A percentile compares a stretch with the other conserved stretches of the same genome.
These are phyloP conservation scores for Hyppa rectilinea DNA, from an alignment of 2,888 invertebrate genomes.

Conservation along the genomic window DNA sequence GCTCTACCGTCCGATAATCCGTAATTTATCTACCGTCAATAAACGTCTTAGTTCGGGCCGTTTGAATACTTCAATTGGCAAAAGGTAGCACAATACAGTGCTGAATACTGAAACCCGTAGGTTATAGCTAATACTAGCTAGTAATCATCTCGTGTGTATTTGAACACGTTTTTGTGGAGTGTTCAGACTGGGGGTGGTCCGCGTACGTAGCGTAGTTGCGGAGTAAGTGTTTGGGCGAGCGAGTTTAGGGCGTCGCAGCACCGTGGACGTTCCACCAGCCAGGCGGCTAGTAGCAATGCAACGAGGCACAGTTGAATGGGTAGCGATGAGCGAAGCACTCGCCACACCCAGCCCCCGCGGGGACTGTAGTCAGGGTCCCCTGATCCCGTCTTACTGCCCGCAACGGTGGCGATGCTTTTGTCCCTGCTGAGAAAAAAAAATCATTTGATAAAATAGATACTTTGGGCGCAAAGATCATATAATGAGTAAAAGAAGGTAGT, in stretches of 20 bases:
- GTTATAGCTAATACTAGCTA: slow-evolving; percentile 59
- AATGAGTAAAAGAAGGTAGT: not conserved
- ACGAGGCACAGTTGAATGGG: slow-evolving; percentile 94
- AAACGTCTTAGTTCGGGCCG: slow-evolving; percentile 53
- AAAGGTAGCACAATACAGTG: slow-evolving; percentile 56
- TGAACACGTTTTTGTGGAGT: slow-evolving; percentile 61
- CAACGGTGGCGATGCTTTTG: slow-evolving; percentile 74
- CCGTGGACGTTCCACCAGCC: slow-evolving; percentile 93
- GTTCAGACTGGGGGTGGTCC: slow-evolving; percentile 95
- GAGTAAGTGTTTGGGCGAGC: slow-evolving; percentile 94
- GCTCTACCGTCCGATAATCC: slow-evolving; percentile 54
- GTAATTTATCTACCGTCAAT: slow-evolving; percentile 52
- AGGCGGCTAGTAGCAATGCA: slow-evolving; percentile 94
- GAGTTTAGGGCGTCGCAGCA: slow-evolving; percentile 95
- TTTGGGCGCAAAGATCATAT: not conserved
- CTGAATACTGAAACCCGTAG: slow-evolving; percentile 57
- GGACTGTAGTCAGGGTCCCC: slow-evolving; percentile 91
- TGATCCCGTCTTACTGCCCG: slow-evolving; percentile 88
- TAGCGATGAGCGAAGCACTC: slow-evolving; percentile 94
- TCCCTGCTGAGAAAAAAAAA: slow-evolving; percentile 73
- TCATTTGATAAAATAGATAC: too few species aligned
- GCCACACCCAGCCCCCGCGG: slow-evolving; percentile 92
- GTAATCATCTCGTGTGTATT: slow-evolving; percentile 58
- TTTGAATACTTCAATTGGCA: slow-evolving; percentile 64
- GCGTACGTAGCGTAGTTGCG: slow-evolving; percentile 95